Base-by-base conservation (phyloP, 2,113 vertebrate genomes). In the Pogonocichla stellata region DNA sequence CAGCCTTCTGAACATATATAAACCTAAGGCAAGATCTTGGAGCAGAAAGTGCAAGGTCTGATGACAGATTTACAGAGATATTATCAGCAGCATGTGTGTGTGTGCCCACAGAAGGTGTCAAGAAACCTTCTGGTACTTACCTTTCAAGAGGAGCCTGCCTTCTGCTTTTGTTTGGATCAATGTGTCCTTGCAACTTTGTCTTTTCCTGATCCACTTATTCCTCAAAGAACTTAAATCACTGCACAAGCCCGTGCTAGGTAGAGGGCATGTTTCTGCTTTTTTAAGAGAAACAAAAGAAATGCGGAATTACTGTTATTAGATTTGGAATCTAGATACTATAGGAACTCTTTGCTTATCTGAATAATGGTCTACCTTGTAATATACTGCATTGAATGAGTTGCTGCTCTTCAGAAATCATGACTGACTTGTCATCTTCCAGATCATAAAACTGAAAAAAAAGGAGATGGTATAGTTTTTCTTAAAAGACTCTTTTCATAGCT, bases 91-190 rank as follows among this genome's bases (percentile, higher is more conserved):
- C 1, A 1, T 56, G 10, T 77, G 34, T 12, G 28, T 13, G 4
- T 69, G n/a, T 58, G 38, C 31, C 26, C 54, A 47, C 66, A 79
- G 43, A 62, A 80, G 16, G 71, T 92, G 45, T 57, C 66, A 88
- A 72, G 58, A 71, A 64, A 72, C n/a, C 15, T 90, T 92, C 86
- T 83, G 58, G 34, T 36, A 38, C 40, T 62, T 54, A 80, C 80
- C 57, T 86, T 69, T 60, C 45, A 61, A 60, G 43, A 50, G n/a
- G 33, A 64, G 8, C 31, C 15, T 79, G 51, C 4, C 2, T 87
- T 93, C 72, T 87, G 56, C 7, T 73, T 40, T 36, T 14, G 12
- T 66, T 91, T 84, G 42, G 18, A 74, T 61, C 19, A 38, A 12
- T 14, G 20, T 56, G 19, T 62, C 47, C 19, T 84, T 53, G 22